Percentiles rank a stretch among this genome's conserved stretches.
phyloP scores from a whole-genome alignment of 2,113 vertebrate species.

The Peromyscus maniculatus region DNA sequence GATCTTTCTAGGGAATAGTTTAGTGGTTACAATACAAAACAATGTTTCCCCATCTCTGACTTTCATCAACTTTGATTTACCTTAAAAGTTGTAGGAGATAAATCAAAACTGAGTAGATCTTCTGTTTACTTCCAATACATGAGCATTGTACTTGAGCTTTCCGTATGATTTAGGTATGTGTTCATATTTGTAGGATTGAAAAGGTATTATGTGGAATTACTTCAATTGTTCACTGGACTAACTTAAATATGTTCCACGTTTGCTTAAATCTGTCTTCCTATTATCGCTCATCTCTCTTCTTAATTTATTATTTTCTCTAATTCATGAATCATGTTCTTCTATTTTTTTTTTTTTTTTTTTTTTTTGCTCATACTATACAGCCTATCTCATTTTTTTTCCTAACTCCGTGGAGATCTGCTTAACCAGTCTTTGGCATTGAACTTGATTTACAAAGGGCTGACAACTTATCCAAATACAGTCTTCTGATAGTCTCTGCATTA shows the following conservation, averaged over 20 bases:
- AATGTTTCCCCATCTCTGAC: neutral
- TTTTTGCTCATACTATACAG: neutral
- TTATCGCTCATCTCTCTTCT: neutral
- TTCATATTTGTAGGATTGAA: neutral
- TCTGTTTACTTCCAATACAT: neutral
- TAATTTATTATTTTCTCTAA: neutral
- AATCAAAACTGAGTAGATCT: neutral
- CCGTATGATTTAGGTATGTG: neutral
- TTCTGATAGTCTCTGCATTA: neutral
- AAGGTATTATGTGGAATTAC: neutral
- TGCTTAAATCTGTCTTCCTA: neutral
- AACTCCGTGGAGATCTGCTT: neutral
- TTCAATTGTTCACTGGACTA: neutral
- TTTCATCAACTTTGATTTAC: neutral
- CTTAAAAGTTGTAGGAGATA: neutral
- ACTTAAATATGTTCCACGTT: neutral
- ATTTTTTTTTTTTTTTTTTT: neutral
- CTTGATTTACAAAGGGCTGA: neutral
- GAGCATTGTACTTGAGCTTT: neutral
- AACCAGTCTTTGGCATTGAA: neutral
- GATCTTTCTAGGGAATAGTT: neutral
- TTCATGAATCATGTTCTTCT: neutral
- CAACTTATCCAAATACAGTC: neutral
- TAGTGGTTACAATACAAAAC: neutral
- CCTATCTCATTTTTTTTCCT: neutral